Evolutionary conservation across 1,140 invertebrate species (phyloP), one percentile per base, ranked within the genome.

Genomic region (Ceratoteleas bidentatus): DNA sequence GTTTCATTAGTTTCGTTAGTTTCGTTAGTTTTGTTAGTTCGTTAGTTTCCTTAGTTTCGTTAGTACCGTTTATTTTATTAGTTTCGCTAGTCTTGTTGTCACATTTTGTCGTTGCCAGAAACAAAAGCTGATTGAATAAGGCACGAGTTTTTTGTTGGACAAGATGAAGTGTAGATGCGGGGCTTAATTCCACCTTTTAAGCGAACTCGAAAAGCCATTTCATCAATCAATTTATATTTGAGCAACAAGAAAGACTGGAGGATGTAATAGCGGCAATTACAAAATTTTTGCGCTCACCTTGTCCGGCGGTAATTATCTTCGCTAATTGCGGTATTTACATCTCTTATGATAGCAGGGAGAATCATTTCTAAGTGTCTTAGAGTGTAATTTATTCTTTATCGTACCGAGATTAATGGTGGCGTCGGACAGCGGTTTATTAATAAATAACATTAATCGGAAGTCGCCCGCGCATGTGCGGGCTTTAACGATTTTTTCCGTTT

Each of bases 301-400:
- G 52, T 52, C 47, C 52, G 32, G 3, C 7, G 16, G 52, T 64
- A 64, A 73, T 73, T 56, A 64, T 54, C 57, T 7, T 49, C 14
- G 52, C 52, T 61, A 73, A 73, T 62, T 56, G 64, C 43, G 38
- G 58, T 73, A 57, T 73, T 73, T 73, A 73, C 52, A 56, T 64
- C 58, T 49, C 7, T 64, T 56, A 47, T 60, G 60, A 64, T 56
- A 38, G 52, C 60, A 45, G 15, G 38, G 9, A 36, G 52, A 73
- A 52, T 73, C 52, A 65, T 61, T 40, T 53, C 56, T 33, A 61
- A 52, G 60, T 64, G 47, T 73, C 50, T 54, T 73, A 32, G 56
- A 73, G 34, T 33, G 13, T 64, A 54, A 73, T 64, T 73, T 57
- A 73, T 72, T 72, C 57, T 34, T 61, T 54, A 53, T 54, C 57